Base-by-base conservation (phyloP, 2,888 invertebrate species). In the Cryptus viduatorius region DNA sequence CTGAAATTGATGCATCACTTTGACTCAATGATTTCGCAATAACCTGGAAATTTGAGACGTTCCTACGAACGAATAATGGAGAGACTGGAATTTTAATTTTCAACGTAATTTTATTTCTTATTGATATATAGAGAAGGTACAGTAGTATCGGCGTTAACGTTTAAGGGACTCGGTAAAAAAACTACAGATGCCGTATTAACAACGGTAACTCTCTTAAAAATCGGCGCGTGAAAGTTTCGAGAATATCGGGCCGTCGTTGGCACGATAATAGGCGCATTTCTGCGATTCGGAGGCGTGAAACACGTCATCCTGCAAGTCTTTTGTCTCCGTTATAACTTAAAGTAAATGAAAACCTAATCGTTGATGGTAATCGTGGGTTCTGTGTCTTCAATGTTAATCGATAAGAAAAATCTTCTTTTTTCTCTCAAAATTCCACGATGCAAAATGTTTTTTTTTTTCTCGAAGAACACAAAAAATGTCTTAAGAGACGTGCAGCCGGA, bases 121-220 rank as follows among this genome's bases (percentile, higher is more conserved):
- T 64, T 24, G 8, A 50, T 73, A 24, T 29, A 82, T 31, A 81
- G 48, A 4, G 77, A 48, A 12, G 69, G 31, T 53, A 80, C 72
- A 75, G 29, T 46, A 4, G 75, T 59, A 68, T 83, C 53, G 79
- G 87, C 16, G 81, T 73, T 16, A 86, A 93, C 90, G 84, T 93
- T 93, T n/a, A 90, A 87, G 0, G 93, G 93, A 14, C 90, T 88
- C 1, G 93, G 93, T 5, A 93, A 77, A 73, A 91, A 91, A 24
- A 92, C 88, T 5, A 93, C 88, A 8, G 91, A 91, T 4, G 90
- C 87, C 4, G 90, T 91, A 78, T 89, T 93, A 14, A 93, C 91
- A 42, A 93, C 88, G 44, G 90, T 93, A 12, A 93, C 89, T 14
- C 89, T 89, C 78, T 92, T 91, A 83, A 93, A 93, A 61, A 93